Conservation (phyloP, 2,113 vertebrate species). For the Raphicerus campestris region DNA sequence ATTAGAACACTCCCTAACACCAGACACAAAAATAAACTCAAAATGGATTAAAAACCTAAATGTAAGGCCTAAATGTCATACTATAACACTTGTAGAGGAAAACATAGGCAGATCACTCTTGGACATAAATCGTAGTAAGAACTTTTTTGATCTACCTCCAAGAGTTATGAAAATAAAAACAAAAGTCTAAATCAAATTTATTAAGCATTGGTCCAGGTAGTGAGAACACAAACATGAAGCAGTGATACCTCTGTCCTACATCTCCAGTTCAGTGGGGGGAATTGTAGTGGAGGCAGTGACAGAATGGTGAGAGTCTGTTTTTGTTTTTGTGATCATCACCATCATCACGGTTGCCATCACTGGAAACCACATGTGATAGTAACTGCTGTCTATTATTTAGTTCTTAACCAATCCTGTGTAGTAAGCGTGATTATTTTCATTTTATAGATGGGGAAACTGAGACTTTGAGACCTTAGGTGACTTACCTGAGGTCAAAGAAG, state of each 20-base stretch:
- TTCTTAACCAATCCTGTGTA: background rate
- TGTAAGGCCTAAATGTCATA: background rate
- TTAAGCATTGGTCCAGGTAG: background rate
- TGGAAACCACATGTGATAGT: background rate
- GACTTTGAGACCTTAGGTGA: background rate
- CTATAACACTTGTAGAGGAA: background rate
- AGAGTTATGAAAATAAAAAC: background rate
- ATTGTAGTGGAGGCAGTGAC: background rate
- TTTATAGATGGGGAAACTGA: background rate
- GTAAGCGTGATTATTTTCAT: background rate
- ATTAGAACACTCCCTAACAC: background rate
- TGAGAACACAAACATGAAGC: background rate
- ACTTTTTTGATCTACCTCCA: background rate
- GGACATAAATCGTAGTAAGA: background rate
- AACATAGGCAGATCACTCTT: background rate
- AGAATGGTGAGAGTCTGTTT: background rate
- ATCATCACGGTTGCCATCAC: background rate
- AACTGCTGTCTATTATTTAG: background rate
- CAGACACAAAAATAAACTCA: background rate
- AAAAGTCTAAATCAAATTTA: background rate
- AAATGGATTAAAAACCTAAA: background rate
- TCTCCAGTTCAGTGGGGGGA: background rate
- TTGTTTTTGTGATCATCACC: background rate
- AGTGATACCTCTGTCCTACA: background rate
- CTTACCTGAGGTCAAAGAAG: background rate